Evolutionary conservation across 2,113 vertebrate species (phyloP), one percentile per base, ranked within the genome.

Genomic region (Heteronetta atricapilla): DNA sequence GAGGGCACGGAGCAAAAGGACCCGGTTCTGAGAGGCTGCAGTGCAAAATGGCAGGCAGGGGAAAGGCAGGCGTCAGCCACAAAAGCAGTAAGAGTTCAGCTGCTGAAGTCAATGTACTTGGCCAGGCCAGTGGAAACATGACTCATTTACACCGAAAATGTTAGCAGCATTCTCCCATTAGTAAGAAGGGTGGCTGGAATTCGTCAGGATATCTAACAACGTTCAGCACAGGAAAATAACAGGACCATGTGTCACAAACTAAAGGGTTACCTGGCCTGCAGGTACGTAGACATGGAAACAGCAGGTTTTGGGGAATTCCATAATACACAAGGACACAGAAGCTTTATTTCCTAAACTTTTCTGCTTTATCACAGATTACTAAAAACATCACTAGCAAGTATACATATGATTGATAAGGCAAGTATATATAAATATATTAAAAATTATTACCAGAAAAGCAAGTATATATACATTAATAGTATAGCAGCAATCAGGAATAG

Each of bases 21-120:
- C 42, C 15, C 64, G 20, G 3, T 62, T 34, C 62, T 25, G 40
- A 82, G 7, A 44, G 31, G 58, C 2, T 3, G 28, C 19, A 28
- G 1, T 20, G 63, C 28, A 79, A 63, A 82, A 44, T 0, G 20
- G 40, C 10, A 68, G 40, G 36, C 29, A 15, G 19, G 6, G 8
- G 25, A 34, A 76, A 46, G 21, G 72, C 50, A 74, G 29, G 8
- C 26, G n/a, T 40, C 21, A 28, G 46, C 46, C 28, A 50, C 42
- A 87, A 53, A 68, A 50, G 0, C 42, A 82, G 14, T 8, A 0
- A 3, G 10, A 59, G 5, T 31, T 63, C 8, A 21, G 15, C 44
- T 31, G 18, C 7, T 63, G 34, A 77, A 42, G 33, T 33, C 55
- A 15, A 63, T 63, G 20, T 17, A 53, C 46, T 69, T 29, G 40